These are phyloP conservation scores for Megalurothrips usitatus DNA, from an alignment of 2,888 invertebrate genomes.

Conservation along the genomic window DNA sequence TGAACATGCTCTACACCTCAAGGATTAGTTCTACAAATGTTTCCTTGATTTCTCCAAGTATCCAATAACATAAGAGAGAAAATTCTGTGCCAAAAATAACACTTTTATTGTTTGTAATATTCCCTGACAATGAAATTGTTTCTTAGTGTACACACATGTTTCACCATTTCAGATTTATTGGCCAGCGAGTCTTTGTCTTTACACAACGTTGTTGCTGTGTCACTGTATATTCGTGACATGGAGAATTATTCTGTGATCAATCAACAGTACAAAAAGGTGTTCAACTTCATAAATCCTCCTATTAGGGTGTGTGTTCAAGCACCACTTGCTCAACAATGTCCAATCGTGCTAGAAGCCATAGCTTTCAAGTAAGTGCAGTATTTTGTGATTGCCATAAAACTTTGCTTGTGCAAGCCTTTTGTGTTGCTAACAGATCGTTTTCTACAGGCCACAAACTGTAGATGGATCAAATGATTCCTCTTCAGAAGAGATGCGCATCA, in stretches of 20 bases:
- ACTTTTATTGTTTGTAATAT: background rate
- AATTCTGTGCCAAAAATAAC: background rate
- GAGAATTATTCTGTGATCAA: constrained; percentile 72
- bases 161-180: constrained; percentile 49
- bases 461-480: background rate
- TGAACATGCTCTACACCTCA: too few relatives aligned
- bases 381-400: too few relatives aligned
- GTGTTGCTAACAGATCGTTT: constrained; percentile 38
- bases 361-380: constrained; percentile 49
- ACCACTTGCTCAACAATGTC: constrained; percentile 64
- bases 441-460: constrained; percentile 31
- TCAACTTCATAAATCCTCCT: constrained; percentile 75
- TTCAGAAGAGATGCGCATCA: constrained; percentile 36
- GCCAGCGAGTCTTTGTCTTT: constrained; percentile 52
- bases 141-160: too few relatives aligned
- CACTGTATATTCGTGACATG: constrained; percentile 81
- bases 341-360: constrained; percentile 72
- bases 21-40: too few relatives aligned
- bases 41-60: background rate
- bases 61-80: too few relatives aligned
- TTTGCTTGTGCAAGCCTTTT: too few relatives aligned
- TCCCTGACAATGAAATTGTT: background rate
- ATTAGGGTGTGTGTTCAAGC: constrained; percentile 80
- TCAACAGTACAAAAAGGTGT: constrained; percentile 66
- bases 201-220: constrained; percentile 71